Evolutionary conservation across 2,113 vertebrate genomes (phyloP), one percentile per base, ranked within the genome.

Genomic region (Anolis sagrei): DNA sequence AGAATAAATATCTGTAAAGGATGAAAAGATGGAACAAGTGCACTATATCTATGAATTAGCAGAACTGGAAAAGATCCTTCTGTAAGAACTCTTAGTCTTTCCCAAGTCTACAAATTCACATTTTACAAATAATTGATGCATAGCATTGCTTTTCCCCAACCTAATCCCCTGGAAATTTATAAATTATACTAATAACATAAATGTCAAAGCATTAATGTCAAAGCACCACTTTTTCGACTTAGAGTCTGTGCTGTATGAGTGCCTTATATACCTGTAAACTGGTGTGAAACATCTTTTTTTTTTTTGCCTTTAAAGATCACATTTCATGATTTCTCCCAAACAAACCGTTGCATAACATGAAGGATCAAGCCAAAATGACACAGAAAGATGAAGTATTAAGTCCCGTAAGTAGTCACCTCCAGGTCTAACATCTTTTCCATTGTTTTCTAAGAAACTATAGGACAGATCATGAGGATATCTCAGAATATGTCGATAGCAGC

Each of bases 251-350:
- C n/a, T 29, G 16, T 23, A 16, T 64, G 9, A 69, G 14, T 51
- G 27, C 29, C 68, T 10, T 29, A 23, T 54, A n/a, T 76, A 27
- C 19, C n/a, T 39, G 27, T 62, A 64, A 83, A 84, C 29, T 49
- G 10, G 10, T 32, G 79, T 72, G 68, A 77, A 51, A 29, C 25
- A 10, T 29, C 29, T n/a, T 49, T n/a, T n/a, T 44, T 85, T 72
- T 34, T 2, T 70, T 48, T 1, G 58, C 19, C 78, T 82, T 95
- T 92, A 96, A 75, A 95, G 90, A 27, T 98, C 95, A 90, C 95
- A 96, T 93, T 99, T 99, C 98, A 99, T 99, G 86, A 99, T 97
- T 95, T 99, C 98, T 87, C 97, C 93, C 82, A 99, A 97, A 94
- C 97, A 98, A 79, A 98, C 93, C 1, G 98, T 99, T 51, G 98